These are phyloP conservation scores for Oncorhynchus mykiss DNA, from an alignment of 2,113 vertebrate species.

Conservation along the genomic window DNA sequence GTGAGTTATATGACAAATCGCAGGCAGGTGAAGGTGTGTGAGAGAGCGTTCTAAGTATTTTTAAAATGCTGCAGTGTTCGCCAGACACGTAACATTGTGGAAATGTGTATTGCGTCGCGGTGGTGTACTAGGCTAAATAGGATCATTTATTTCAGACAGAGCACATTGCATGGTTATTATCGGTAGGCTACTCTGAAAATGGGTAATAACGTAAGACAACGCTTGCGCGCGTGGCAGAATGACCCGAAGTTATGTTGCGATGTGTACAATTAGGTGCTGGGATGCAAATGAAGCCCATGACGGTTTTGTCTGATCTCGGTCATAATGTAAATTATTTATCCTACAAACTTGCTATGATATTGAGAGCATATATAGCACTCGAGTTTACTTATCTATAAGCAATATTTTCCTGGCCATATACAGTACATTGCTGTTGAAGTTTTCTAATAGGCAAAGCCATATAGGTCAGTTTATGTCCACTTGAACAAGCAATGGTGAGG, in stretches of 20 bases:
- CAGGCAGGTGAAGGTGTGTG: slow-evolving; percentile 55
- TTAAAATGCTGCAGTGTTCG: slow-evolving; percentile 56
- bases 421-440: too few species aligned
- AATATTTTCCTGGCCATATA: too few species aligned
- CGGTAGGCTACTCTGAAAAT: neutral
- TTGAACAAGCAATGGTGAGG: too few species aligned
- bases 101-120: neutral
- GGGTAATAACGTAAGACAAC: neutral
- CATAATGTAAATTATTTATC: too few species aligned
- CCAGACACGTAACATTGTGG: neutral
- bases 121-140: neutral
- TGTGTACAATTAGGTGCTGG: too few species aligned
- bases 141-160: neutral
- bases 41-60: slow-evolving; percentile 25
- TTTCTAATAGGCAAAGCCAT: too few species aligned
- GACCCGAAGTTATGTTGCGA: neutral
- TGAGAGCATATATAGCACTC: too few species aligned
- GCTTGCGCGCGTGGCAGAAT: neutral
- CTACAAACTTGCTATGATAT: too few species aligned
- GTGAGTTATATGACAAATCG: neutral
- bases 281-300: too few species aligned
- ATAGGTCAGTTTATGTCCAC: too few species aligned
- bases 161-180: neutral
- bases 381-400: too few species aligned
- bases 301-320: too few species aligned